Evolutionary conservation across 2,113 vertebrate genomes (phyloP).

Genomic region (Pelobates fuscus): DNA sequence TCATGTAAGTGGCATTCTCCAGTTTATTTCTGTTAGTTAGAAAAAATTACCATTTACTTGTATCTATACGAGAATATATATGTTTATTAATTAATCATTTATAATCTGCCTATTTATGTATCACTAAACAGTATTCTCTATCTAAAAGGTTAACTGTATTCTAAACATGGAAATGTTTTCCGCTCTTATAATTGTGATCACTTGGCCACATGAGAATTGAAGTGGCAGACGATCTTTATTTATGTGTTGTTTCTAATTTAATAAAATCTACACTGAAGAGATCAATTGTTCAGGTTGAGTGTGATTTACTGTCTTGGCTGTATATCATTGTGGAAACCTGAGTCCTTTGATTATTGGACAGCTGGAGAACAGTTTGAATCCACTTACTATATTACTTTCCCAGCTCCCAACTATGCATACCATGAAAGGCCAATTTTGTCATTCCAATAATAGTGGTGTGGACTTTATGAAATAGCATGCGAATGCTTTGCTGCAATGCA

Average conservation of each 20-base stretch:
- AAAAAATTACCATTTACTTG: no score
- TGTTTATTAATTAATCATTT: no score
- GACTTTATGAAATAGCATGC: not conserved
- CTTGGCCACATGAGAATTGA: not conserved
- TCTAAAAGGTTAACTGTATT: not conserved
- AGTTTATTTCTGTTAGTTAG: no score
- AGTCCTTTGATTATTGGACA: conserved; percentile 13
- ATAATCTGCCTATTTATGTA: no score
- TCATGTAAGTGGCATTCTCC: no score
- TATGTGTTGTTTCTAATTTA: conserved; percentile 25
- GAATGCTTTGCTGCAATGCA: not conserved
- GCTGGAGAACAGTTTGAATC: conserved; percentile 14
- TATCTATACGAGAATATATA: no score
- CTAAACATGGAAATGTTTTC: not conserved
- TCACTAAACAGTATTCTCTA: not conserved
- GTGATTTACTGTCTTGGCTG: conserved; percentile 17
- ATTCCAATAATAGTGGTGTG: not conserved
- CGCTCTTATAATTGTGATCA: not conserved
- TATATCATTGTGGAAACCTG: conserved; percentile 19
- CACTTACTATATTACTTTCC: conserved; percentile 31
- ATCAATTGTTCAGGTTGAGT: conserved; percentile 18
- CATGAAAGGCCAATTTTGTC: not conserved
- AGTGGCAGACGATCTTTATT: conserved; percentile 6
- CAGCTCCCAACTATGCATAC: not conserved
- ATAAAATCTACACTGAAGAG: conserved; percentile 15